Base-by-base conservation (phyloP, 2,797 vertebrate genomes). In the Heterohyrax brucei region DNA sequence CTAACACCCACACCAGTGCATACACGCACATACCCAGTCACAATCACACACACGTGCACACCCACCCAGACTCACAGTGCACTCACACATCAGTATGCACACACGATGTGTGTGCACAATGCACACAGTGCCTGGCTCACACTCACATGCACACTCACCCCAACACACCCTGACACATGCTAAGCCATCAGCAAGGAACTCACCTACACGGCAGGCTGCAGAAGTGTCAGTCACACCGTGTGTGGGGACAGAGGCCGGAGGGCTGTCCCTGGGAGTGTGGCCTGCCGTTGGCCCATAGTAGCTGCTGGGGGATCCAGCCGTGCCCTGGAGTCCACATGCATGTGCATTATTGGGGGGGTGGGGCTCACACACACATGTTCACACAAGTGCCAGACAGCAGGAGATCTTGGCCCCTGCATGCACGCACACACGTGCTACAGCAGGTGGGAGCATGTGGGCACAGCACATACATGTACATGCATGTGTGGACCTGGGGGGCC, bases 311-410 rank as follows among this genome's bases (percentile, higher is more conserved):
- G 72, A n/a, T 72, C 61, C 10, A 3, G 26, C 0, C 1, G 78
- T 10, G n/a, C 61, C 81, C 73, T n/a, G 18, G 19, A 7, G 1
- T 1, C 39, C 24, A 10, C 3, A 21, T 0, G 53, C 3, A 2
- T 4, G 56, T 53, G 73, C 9, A 7, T 4, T 26, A 24, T 9
- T n/a, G 77, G 85, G 64, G 10, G 13, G 33, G 86, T 4, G 33
- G 87, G 21, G n/a, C 21, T 56, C 5, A 12, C 53, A 19, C 33
- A 9, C 7, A 1, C 8, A 28, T 70, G 22, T 0, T 3, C 0
- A 14, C 21, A 28, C 89, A 39, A 33, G 77, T 21, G 62, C 24
- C 1, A 16, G 59, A 21, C 59, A 61, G 59, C 6, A 70, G 64
- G 19, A 12, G 68, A 8, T 56, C 53, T 9, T 28, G 82, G 82